phyloP scores from a whole-genome alignment of 2,888 invertebrate genomes.

The Harpalus rufipes region DNA sequence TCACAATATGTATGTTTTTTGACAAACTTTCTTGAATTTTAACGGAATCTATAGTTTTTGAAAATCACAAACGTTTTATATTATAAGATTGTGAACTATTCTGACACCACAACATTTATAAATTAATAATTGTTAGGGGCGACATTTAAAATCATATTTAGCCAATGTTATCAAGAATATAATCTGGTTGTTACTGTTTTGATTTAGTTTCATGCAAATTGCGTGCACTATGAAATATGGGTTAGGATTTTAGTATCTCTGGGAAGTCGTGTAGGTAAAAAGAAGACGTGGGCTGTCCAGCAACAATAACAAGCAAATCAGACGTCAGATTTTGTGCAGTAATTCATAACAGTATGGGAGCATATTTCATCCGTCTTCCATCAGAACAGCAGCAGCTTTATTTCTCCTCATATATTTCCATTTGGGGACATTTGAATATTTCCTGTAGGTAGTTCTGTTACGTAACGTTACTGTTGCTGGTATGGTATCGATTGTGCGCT shows the following conservation, averaged over 20 bases:
- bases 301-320: background rate
- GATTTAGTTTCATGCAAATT: background rate
- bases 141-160: too few relatives aligned
- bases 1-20: too few relatives aligned
- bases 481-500: conserved; percentile 20
- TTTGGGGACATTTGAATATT: conserved; percentile 70
- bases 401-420: conserved; percentile 70
- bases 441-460: conserved; percentile 2
- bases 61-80: too few relatives aligned
- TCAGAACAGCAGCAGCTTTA: conserved; percentile 69
- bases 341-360: conserved; percentile 63
- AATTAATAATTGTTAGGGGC: too few relatives aligned
- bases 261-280: background rate
- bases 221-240: background rate
- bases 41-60: too few relatives aligned
- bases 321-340: conserved; percentile 40
- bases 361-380: conserved; percentile 70
- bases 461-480: background rate
- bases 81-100: too few relatives aligned
- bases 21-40: too few relatives aligned
- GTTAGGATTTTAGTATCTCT: background rate
- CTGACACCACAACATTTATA: too few relatives aligned
- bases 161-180: too few relatives aligned
- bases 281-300: conserved; percentile 5
- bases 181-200: too few relatives aligned